Evolutionary conservation across 2,888 invertebrate species (phyloP), one percentile per base, ranked within the genome.

Genomic region (Conops quadrifasciatus): DNA sequence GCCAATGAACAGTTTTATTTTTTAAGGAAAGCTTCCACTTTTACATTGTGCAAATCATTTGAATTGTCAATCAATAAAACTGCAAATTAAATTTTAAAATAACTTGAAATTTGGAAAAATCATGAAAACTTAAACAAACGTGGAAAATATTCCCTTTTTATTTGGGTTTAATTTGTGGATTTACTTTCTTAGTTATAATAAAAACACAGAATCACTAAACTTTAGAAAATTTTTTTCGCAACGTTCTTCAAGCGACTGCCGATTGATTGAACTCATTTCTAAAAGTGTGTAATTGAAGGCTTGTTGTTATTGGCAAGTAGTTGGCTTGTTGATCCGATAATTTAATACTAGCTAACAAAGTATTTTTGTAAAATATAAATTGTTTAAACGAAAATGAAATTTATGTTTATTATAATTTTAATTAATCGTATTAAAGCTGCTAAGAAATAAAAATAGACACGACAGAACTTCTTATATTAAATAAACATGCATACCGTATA

Each of bases 311-410:
- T 43, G 24, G 49, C 30, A 24, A 51, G 56, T 62, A 43, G 62
- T 60, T 51, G 16, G 62, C 60, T 68, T 62, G 68, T 60, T 51
- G 21, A 68, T 68, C 30, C 30, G 60, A 51, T 51, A 62, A 21
- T 36, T 43, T 19, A 47, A 45, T 62, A 47, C 13, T 36, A 68
- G 49, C 47, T 13, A 47, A 24, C 53, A 58, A 43, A 60, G 62
- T 62, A 68, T 62, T 68, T 68, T 62, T 68, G 68, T 68, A 68
- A 51, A 36, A 62, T 68, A 68, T 60, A 51, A 51, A 68, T 62
- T 68, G 68, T 68, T 68, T 51, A 51, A 60, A 36, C 36, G 24
- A 53, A 62, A 51, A 21, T 68, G 7, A 62, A 68, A 36, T 36
- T 43, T 45, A 62, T 68, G 68, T 68, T 68, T 30, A 62, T 62